Conservation (phyloP, 2,797 vertebrate species). For the Poecilia picta region DNA sequence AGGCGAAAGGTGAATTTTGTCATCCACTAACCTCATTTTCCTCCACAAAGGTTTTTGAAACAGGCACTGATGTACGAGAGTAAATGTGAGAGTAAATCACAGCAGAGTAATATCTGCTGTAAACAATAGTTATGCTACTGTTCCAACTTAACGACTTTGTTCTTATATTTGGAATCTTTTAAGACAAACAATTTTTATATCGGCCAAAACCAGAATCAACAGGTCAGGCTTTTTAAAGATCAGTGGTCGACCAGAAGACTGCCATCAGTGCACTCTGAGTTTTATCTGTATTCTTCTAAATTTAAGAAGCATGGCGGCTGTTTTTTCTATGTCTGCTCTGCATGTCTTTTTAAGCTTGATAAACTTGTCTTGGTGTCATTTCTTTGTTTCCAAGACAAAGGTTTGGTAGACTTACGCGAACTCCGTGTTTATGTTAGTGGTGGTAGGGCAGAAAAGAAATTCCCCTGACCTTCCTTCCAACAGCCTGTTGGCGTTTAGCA, state of each 20-base stretch:
- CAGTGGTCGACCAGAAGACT: not conserved
- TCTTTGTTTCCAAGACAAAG: not conserved
- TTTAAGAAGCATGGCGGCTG: not conserved
- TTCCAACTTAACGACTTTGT: no score
- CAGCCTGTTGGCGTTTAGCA: not conserved
- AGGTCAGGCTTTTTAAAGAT: not conserved
- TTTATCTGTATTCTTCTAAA: not conserved
- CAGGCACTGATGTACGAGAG: no score
- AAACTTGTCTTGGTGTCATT: not conserved
- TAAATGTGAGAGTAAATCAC: no score
- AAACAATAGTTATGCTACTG: no score
- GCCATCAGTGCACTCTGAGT: no score
- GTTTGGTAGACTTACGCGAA: not conserved
- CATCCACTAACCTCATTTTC: no score
- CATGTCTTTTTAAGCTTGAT: not conserved
- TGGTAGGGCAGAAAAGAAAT: not conserved
- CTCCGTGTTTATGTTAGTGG: not conserved
- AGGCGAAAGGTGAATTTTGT: not conserved
- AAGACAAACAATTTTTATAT: no score
- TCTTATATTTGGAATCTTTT: no score
- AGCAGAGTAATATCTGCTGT: no score
- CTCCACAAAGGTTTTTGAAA: no score
- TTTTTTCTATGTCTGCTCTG: not conserved
- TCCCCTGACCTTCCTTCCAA: not conserved
- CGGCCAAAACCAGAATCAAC: not conserved